Evolutionary conservation across 2,888 invertebrate genomes (phyloP), one percentile per base, ranked within the genome.

Genomic region (Syrista parreyssii): DNA sequence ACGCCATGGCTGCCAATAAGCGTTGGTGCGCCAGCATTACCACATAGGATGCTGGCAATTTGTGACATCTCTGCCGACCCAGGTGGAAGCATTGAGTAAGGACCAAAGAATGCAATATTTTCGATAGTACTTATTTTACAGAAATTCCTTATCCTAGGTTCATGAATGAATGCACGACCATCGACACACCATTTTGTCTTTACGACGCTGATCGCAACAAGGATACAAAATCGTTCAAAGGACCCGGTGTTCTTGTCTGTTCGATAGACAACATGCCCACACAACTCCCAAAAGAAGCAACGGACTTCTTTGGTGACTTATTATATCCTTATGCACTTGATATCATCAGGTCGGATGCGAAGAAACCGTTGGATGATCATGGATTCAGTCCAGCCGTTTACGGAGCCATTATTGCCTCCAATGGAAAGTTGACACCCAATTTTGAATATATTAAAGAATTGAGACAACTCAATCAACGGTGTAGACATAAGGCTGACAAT

Each of bases 181-280:
- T 99, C 79, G 99, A 99, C 89, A 98, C 98, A 3, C 99, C 99
- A 0, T 99, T 99, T 92, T 98, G 98, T 89, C 94, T 99, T n/a
- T 99, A 99, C 90, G 99, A 99, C 89, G 99, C 99, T 11, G 98
- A 99, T 91, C 95, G 98, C 80, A 99, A 99, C 91, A 98, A 98
- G 91, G 98, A 98, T 86, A 97, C 97, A 0, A 98, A 98, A 88
- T 97, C 96, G 94, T 98, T 98, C 92, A 97, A 97, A 91, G 99
- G 99, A 0, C 97, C 98, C 0, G 99, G 99, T 32, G 98, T 99
- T 1, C 92, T 99, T 76, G 99, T 99, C n/a, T 99, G 99, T 90
- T 99, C 99, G 30, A 99, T 99, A 84, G 99, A 99, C 92, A 99
- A 99, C 92, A 99, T 99, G 99, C 99, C 99, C 0, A 99, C 99